Conservation (phyloP, 1,140 invertebrate genomes). For the Panulirus ornatus region DNA sequence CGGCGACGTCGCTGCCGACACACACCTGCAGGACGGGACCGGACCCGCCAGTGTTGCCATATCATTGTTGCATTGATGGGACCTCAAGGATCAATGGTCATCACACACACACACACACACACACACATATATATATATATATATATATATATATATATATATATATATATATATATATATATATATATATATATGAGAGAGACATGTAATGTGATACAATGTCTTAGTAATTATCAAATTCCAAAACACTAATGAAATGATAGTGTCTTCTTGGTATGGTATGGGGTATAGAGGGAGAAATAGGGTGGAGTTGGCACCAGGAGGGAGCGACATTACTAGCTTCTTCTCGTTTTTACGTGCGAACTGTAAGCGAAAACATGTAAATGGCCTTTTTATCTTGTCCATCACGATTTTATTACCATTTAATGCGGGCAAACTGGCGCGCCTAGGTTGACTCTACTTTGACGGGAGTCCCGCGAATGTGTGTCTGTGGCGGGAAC, state of each 20-base stretch:
- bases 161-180: too few relatives aligned
- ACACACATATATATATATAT: too few relatives aligned
- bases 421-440: conserved; percentile 56
- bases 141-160: too few relatives aligned
- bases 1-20: neutral
- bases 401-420: conserved; percentile 64
- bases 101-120: too few relatives aligned
- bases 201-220: too few relatives aligned
- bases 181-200: too few relatives aligned
- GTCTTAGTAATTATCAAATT: too few relatives aligned
- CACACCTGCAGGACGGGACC: neutral
- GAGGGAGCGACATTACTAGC: neutral
- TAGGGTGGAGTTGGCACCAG: neutral
- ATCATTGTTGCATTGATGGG: too few relatives aligned
- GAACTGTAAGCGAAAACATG: conserved; percentile 49
- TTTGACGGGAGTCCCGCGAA: neutral
- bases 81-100: too few relatives aligned
- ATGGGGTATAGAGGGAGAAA: too few relatives aligned
- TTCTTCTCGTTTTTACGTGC: conserved; percentile 46
- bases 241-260: too few relatives aligned
- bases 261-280: too few relatives aligned
- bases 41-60: neutral
- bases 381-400: conserved; percentile 63
- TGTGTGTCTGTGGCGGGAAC: neutral
- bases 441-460: conserved; percentile 37